phyloP scores from a whole-genome alignment of 92 coral and sea anemone genomes.

The Porites divaricata region DNA sequence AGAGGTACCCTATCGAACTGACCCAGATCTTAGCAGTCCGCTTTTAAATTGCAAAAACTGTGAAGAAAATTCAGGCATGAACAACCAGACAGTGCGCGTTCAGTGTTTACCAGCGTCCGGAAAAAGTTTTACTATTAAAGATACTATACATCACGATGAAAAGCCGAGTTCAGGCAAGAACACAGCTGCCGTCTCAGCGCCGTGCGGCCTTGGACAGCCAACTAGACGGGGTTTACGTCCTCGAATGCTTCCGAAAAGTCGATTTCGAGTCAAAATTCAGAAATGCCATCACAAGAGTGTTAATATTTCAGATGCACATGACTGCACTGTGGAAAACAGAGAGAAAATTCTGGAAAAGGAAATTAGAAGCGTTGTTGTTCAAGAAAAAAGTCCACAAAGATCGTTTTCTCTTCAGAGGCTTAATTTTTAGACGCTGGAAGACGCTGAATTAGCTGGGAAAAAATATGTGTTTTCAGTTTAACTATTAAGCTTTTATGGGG shows the following conservation, averaged over 20 bases:
- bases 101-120: constrained; percentile 20
- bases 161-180: neutral
- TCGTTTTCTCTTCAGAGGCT: constrained; percentile 34
- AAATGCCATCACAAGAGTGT: constrained; percentile 46
- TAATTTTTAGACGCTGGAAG: neutral
- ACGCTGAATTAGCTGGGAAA: neutral
- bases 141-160: neutral
- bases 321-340: constrained; percentile 1
- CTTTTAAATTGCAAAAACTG: neutral
- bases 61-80: neutral
- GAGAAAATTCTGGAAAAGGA: constrained; percentile 11
- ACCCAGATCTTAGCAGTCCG: neutral
- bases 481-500: too few species aligned
- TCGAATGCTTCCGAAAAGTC: constrained; percentile 44
- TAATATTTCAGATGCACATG: constrained; percentile 33
- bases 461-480: neutral
- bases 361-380: constrained; percentile 20
- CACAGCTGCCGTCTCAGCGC: too few species aligned
- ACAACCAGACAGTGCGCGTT: constrained; percentile 16
- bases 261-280: constrained; percentile 45
- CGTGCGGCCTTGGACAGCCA: too few species aligned
- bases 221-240: neutral
- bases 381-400: constrained; percentile 18
- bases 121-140: constrained; percentile 42
- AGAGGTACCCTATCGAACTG: neutral